Percentiles rank a stretch among this genome's conserved stretches.
Evolutionary conservation across 2,888 invertebrate species (phyloP).

Genomic region (Drosophila maculinotata): DNA sequence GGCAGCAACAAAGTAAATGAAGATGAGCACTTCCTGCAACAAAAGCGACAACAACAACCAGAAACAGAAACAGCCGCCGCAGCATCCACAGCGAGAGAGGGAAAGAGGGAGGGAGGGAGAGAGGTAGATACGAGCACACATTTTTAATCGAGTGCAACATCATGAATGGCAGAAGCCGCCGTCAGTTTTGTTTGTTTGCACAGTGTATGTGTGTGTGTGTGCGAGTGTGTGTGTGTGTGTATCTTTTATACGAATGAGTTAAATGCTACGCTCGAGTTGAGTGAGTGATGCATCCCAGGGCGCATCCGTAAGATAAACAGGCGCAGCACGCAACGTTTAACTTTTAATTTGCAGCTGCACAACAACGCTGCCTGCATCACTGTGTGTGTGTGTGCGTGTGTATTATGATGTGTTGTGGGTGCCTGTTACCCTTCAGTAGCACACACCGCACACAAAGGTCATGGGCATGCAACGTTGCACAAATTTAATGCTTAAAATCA

Average conservation of each 20-base stretch:
- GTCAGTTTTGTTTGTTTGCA: slow-evolving; percentile 64
- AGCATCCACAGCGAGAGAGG: slow-evolving; percentile 22
- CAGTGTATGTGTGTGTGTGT: slow-evolving; percentile 2
- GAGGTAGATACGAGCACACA: slow-evolving; percentile 35
- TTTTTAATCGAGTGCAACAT: slow-evolving; percentile 81
- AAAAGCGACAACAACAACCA: slow-evolving; percentile 67
- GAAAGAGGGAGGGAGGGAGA: neutral
- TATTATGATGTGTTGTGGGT: slow-evolving; percentile 33
- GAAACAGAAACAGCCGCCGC: slow-evolving; percentile 32
- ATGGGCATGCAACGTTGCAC: slow-evolving; percentile 72
- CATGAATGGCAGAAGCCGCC: slow-evolving; percentile 75
- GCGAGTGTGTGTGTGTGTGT: slow-evolving; percentile 49
- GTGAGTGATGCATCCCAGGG: slow-evolving; percentile 81
- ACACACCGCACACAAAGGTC: slow-evolving; percentile 57
- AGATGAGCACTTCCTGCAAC: slow-evolving; percentile 81
- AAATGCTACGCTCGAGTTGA: slow-evolving; percentile 79
- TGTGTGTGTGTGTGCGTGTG: slow-evolving; percentile 15
- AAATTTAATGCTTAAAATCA: slow-evolving; percentile 60
- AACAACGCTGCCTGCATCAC: slow-evolving; percentile 15
- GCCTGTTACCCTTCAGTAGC: slow-evolving; percentile 21
- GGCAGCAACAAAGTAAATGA: slow-evolving; percentile 72
- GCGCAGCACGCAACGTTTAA: slow-evolving; percentile 81
- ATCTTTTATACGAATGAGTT: slow-evolving; percentile 80
- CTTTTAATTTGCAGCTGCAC: slow-evolving; percentile 76
- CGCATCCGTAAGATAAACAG: slow-evolving; percentile 81